Evolutionary conservation across 2,113 vertebrate genomes (phyloP).

Genomic region (Lynx canadensis): DNA sequence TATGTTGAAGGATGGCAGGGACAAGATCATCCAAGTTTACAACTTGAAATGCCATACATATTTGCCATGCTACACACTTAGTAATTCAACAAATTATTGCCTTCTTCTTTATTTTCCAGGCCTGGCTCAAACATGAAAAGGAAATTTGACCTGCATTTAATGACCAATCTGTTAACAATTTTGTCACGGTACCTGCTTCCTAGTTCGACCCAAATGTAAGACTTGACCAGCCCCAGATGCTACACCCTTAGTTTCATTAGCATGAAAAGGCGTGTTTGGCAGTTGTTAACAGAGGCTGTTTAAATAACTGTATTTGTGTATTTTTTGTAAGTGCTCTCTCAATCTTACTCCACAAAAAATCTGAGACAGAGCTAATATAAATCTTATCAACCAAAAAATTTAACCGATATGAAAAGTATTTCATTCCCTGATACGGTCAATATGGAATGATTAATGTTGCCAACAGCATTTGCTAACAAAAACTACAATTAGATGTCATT

Average conservation of each 20-base stretch:
- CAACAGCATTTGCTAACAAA: not conserved
- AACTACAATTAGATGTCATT: not conserved
- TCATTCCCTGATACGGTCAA: not conserved
- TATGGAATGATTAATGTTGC: not conserved
- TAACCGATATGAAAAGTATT: not conserved
- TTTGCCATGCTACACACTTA: conserved; percentile 52
- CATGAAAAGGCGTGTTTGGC: not conserved
- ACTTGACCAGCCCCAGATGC: conserved; percentile 22
- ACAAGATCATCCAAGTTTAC: conserved; percentile 11
- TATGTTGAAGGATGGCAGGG: not conserved
- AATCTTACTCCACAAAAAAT: not conserved
- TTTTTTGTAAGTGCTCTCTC: not conserved
- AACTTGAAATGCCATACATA: conserved; percentile 61
- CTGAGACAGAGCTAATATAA: conserved; percentile 25
- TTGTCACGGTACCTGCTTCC: conserved; percentile 36
- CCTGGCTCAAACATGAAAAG: conserved; percentile 52
- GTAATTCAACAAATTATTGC: conserved; percentile 62
- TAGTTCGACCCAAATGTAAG: conserved; percentile 41
- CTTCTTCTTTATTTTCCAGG: conserved; percentile 59
- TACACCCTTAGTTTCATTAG: conserved; percentile 1
- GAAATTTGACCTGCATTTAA: conserved; percentile 62
- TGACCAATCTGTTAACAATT: conserved; percentile 58
- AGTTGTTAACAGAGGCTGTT: not conserved
- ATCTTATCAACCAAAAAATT: conserved; percentile 3
- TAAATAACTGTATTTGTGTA: not conserved